Base-by-base conservation (phyloP, 2,888 invertebrate species). In the Sphaerophoria taeniata region DNA sequence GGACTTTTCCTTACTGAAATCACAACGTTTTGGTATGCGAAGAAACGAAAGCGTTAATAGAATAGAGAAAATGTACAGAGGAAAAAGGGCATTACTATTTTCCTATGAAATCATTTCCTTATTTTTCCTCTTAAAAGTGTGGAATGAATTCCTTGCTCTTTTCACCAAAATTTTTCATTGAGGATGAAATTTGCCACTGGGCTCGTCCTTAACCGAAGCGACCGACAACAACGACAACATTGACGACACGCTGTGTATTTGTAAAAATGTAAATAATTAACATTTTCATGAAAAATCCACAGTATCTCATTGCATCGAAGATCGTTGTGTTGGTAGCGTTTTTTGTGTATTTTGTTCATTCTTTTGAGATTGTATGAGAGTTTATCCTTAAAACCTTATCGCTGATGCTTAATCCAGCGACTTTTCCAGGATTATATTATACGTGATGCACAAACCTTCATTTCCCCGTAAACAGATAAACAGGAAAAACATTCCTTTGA, bases 191-290 rank as follows among this genome's bases (percentile, higher is more conserved):
- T n/a, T n/a, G n/a, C n/a, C n/a, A n/a, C n/a, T n/a, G n/a, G n/a
- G n/a, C n/a, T n/a, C n/a, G n/a, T n/a, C n/a, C n/a, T n/a, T n/a
- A 24, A 2, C 24, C 24, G 24, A 24, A 1, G 2, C 24, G 24
- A 24, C 24, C 24, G 24, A 24, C 24, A 24, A 24, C 24, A 24
- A 55, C n/a, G 33, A 34, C 33, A 65, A 5, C 39, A 24, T 24
- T 24, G 24, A 39, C 43, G 12, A 12, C 31, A 36, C 3, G n/a
- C 16, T 34, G 55, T 75, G 47, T 72, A 67, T 80, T 85, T 73
- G 76, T 60, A 81, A 77, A 80, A 85, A 70, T 77, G 81, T 85
- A 85, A 77, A 85, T 85, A 85, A 81, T 85, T 85, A 81, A 81
- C 85, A 85, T 85, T 80, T 85, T 72, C 80, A 76, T 81, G 75